Base-by-base conservation (phyloP, 2,888 invertebrate species). In the Graphium colonna region DNA sequence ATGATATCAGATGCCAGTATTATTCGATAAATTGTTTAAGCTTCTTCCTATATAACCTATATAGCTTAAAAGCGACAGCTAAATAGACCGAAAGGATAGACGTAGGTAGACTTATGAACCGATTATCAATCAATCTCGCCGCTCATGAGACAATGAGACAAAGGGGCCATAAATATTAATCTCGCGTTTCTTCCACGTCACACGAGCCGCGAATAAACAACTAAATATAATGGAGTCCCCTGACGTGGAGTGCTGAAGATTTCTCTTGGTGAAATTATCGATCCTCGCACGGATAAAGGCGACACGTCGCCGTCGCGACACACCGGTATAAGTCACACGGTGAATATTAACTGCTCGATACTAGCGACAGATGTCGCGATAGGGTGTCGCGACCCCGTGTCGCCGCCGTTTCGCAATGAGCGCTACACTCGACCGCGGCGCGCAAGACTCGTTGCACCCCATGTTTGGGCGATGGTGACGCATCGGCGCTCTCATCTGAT, bases 271-370 rank as follows among this genome's bases (percentile, higher is more conserved):
- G 71, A 71, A 72, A 74, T 68, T 64, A 21, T 21, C 21, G 68
- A 62, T 69, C 65, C 59, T 60, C 52, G 43, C 41, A 33, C 57
- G 56, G 65, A 72, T 69, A 72, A 69, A 56, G 21, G 55, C 57
- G 53, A 57, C 58, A 53, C 26, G 56, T 47, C 60, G 60, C 61
- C 42, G 13, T 16, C 18, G 59, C 62, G 68, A 67, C 61, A 65
- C 21, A 49, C 49, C 31, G 54, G 49, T 5, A 50, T 54, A 54
- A 54, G 49, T 54, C 67, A 62, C 69, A 60, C 59, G 46, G 59
- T 54, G 74, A 69, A 76, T 77, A 75, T 73, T 75, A 78, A 79
- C 75, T 68, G 68, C 71, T 73, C 64, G 61, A 72, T 73, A 59
- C 68, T 55, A 48, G 60, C 60, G 72, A 73, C 70, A 70, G 71